Conservation (phyloP, 2,888 invertebrate genomes). For the Imbricaverruca yamaguchii region DNA sequence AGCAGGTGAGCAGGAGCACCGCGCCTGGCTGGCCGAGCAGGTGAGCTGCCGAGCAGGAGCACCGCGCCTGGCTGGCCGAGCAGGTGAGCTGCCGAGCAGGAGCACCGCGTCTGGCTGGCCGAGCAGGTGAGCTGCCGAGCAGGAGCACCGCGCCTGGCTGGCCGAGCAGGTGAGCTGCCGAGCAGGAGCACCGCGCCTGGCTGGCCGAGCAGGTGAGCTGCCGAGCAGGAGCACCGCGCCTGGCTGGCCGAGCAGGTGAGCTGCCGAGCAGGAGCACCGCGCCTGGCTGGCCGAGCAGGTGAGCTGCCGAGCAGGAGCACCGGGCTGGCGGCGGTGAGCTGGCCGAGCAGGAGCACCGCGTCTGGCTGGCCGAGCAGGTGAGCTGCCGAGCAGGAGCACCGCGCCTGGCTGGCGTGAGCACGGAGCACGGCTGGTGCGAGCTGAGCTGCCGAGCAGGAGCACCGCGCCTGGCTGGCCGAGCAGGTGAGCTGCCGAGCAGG, state of each 20-base stretch:
- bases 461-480: conserved; percentile 57
- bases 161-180: conserved; percentile 51
- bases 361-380: conserved; percentile 56
- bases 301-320: conserved; percentile 55
- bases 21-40: conserved; percentile 57
- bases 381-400: conserved; percentile 56
- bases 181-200: conserved; percentile 62
- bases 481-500: conserved; percentile 52
- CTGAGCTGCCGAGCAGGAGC: conserved; percentile 68
- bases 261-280: conserved; percentile 57
- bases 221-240: conserved; percentile 59
- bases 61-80: conserved; percentile 57
- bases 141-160: conserved; percentile 61
- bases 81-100: conserved; percentile 52
- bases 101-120: conserved; percentile 59
- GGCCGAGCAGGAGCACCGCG: conserved; percentile 58
- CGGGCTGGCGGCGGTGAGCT: conserved; percentile 53
- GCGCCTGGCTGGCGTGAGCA: conserved; percentile 57
- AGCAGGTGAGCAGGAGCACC: conserved; percentile 69
- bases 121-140: conserved; percentile 51
- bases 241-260: conserved; percentile 55
- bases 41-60: conserved; percentile 54
- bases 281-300: conserved; percentile 57
- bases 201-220: conserved; percentile 51
- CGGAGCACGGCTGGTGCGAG: conserved; percentile 56